Conservation (phyloP, 2,113 vertebrate species). For the Neotoma lepida region DNA sequence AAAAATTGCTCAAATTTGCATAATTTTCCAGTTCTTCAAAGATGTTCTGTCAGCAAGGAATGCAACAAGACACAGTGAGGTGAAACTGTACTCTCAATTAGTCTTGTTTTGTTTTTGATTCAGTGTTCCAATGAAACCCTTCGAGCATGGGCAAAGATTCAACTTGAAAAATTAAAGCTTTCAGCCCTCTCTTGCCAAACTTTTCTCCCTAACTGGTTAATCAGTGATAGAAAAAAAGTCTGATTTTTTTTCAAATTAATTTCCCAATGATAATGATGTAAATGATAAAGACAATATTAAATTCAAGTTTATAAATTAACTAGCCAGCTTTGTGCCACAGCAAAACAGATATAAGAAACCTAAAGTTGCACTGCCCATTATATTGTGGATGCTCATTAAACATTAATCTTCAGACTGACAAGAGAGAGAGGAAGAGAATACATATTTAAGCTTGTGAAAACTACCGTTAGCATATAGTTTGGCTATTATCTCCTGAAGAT, state of each 20-base stretch:
- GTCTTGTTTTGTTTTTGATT: not conserved
- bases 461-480: not conserved
- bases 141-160: constrained; percentile 21
- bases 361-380: not conserved
- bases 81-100: not conserved
- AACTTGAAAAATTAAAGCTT: not conserved
- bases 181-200: not conserved
- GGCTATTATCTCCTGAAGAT: not conserved
- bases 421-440: not conserved
- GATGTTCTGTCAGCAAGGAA: not conserved
- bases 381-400: not conserved
- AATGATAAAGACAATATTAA: not conserved
- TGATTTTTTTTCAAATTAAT: not conserved
- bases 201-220: not conserved
- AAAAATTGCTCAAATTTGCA: not conserved
- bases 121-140: not conserved
- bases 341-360: not conserved
- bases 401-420: not conserved
- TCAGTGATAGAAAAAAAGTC: not conserved
- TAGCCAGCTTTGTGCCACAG: not conserved
- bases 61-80: not conserved
- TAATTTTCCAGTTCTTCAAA: constrained; percentile 25
- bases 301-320: constrained; percentile 21
- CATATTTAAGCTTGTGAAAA: not conserved
- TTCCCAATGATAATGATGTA: not conserved